These are phyloP conservation scores for Crocallis elinguaria DNA, from an alignment of 2,888 invertebrate genomes.

Conservation along the genomic window DNA sequence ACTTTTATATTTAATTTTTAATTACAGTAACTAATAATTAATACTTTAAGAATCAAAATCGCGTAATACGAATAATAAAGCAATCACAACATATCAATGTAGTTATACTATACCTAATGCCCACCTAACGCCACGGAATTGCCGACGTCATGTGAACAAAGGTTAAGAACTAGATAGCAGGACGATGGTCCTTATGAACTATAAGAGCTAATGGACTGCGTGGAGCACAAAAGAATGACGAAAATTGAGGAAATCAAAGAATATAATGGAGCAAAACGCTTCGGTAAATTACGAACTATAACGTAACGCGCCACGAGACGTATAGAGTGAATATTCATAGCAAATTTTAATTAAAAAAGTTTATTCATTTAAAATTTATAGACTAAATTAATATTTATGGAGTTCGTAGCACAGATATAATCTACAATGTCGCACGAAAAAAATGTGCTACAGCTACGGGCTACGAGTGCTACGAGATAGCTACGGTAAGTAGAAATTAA, in stretches of 20 bases:
- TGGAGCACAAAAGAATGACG: slow-evolving; percentile 29
- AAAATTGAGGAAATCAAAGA: slow-evolving; percentile 27
- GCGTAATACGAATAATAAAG: too few species aligned
- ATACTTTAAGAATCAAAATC: too few species aligned
- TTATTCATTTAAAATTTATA: slow-evolving; percentile 14
- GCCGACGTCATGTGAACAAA: slow-evolving; percentile 7
- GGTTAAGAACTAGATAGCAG: slow-evolving; percentile 23
- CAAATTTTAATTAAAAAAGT: slow-evolving; percentile 13
- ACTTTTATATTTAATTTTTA: too few species aligned
- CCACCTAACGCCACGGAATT: background rate
- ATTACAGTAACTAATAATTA: too few species aligned
- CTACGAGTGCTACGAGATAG: background rate
- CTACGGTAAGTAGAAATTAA: background rate
- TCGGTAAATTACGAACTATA: background rate
- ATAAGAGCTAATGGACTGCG: slow-evolving; percentile 35
- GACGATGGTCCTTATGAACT: slow-evolving; percentile 27
- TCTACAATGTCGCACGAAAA: background rate
- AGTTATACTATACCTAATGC: background rate
- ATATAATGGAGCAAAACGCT: background rate
- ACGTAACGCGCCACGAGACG: background rate
- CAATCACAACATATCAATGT: background rate
- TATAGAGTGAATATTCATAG: slow-evolving; percentile 1
- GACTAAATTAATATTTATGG: slow-evolving; percentile 5
- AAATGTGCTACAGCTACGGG: background rate
- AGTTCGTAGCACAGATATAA: background rate